Percentiles rank a stretch among this genome's conserved stretches.
These are phyloP conservation scores for Serinus canaria DNA, from an alignment of 2,113 vertebrate genomes.

Conservation along the genomic window DNA sequence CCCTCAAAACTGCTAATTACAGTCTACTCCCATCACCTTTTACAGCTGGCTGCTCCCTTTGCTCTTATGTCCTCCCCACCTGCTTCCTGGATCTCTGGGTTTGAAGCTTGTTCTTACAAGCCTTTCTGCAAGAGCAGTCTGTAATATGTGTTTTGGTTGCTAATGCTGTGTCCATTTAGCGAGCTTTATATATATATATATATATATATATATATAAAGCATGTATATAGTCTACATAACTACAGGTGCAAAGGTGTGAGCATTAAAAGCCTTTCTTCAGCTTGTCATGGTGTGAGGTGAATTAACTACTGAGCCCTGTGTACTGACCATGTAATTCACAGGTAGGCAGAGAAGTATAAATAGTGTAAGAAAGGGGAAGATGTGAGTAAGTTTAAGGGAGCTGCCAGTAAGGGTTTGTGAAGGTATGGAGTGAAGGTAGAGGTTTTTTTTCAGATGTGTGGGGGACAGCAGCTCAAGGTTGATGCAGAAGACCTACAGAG, in stretches of 20 bases:
- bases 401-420: not conserved
- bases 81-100: not conserved
- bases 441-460: not conserved
- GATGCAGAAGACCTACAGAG: not conserved
- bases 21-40: not conserved
- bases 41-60: not conserved
- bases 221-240: not conserved
- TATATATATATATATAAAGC: not conserved
- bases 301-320: not conserved
- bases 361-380: not conserved
- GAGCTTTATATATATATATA: not conserved
- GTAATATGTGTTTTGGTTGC: not conserved
- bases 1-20: not conserved
- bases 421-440: not conserved
- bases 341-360: not conserved
- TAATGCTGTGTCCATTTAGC: not conserved
- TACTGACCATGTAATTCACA: not conserved
- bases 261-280: not conserved
- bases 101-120: not conserved
- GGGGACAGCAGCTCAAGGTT: not conserved
- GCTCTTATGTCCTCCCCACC: not conserved
- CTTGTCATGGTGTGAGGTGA: not conserved
- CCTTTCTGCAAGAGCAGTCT: not conserved
- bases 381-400: not conserved
- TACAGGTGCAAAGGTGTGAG: not conserved